phyloP scores from a whole-genome alignment of 2,888 invertebrate genomes.

The Ctena decussata region DNA sequence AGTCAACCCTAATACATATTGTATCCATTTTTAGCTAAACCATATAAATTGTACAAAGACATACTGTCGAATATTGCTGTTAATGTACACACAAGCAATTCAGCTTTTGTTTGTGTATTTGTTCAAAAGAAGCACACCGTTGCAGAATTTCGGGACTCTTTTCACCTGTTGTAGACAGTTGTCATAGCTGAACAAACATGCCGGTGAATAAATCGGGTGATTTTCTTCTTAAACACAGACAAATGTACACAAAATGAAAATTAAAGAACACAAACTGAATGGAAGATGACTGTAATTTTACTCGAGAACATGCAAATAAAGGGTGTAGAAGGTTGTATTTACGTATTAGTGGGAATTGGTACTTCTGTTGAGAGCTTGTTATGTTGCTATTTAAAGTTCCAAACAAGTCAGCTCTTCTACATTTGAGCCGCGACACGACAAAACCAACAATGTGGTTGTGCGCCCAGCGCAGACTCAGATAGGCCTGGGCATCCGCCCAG shows the following conservation, averaged over 20 bases:
- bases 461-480: too few relatives aligned
- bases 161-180: not conserved
- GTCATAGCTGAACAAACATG: not conserved
- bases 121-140: not conserved
- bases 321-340: slow-evolving; percentile 35
- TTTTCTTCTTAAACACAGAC: slow-evolving; percentile 52
- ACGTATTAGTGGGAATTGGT: slow-evolving; percentile 43
- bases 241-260: slow-evolving; percentile 33
- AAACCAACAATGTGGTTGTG: too few relatives aligned
- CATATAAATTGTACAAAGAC: not conserved
- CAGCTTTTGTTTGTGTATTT: not conserved
- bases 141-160: not conserved
- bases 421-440: too few relatives aligned
- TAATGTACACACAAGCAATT: not conserved
- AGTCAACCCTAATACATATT: too few relatives aligned
- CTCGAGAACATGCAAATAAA: slow-evolving; percentile 45
- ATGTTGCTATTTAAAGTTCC: too few relatives aligned
- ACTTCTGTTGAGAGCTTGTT: not conserved
- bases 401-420: too few relatives aligned
- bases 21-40: too few relatives aligned
- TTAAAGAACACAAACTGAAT: slow-evolving; percentile 19
- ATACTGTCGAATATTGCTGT: not conserved
- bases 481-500: too few relatives aligned
- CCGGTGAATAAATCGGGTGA: slow-evolving; percentile 37
- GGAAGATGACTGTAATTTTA: slow-evolving; percentile 29